Conservation (phyloP, 2,888 invertebrate species). For the Lochmaea capreae region DNA sequence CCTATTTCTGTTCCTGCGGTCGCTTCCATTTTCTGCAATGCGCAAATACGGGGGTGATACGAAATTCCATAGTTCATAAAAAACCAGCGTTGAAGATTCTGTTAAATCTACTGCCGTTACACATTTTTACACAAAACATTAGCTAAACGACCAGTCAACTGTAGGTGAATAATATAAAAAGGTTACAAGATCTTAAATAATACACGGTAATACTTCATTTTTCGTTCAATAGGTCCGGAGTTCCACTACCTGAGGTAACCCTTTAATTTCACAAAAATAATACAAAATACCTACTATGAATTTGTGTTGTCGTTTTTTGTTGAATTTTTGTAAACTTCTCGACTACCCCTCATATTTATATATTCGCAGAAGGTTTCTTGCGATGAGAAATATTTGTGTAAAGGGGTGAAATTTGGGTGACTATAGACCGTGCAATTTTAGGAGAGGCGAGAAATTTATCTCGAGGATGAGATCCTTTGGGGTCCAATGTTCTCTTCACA, state of each 20-base stretch:
- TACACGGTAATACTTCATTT: no score
- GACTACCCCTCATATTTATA: slow-evolving; percentile 22
- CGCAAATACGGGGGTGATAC: slow-evolving; percentile 4
- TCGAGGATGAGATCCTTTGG: slow-evolving; percentile 60
- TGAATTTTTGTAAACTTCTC: background rate
- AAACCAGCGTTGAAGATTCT: no score
- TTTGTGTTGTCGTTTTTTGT: no score
- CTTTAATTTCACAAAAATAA: no score
- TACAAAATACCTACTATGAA: no score
- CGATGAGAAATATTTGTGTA: slow-evolving; percentile 44
- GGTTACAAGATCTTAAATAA: no score
- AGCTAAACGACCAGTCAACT: no score
- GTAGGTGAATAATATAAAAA: no score
- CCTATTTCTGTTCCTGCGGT: slow-evolving; percentile 41
- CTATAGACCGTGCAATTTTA: slow-evolving; percentile 51
- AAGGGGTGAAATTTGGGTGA: slow-evolving; percentile 33
- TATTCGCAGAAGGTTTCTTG: slow-evolving; percentile 30
- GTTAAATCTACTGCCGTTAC: no score
- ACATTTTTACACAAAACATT: no score
- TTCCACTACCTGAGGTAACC: no score
- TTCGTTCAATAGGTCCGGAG: no score
- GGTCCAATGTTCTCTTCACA: slow-evolving; percentile 62
- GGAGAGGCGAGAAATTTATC: slow-evolving; percentile 54
- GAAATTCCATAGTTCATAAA: background rate
- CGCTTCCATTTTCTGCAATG: slow-evolving; percentile 34